A percentile compares a stretch with the other conserved stretches of the same genome.
Evolutionary conservation across 2,888 invertebrate species (phyloP).

Genomic region (Lasioglossum villosulum): DNA sequence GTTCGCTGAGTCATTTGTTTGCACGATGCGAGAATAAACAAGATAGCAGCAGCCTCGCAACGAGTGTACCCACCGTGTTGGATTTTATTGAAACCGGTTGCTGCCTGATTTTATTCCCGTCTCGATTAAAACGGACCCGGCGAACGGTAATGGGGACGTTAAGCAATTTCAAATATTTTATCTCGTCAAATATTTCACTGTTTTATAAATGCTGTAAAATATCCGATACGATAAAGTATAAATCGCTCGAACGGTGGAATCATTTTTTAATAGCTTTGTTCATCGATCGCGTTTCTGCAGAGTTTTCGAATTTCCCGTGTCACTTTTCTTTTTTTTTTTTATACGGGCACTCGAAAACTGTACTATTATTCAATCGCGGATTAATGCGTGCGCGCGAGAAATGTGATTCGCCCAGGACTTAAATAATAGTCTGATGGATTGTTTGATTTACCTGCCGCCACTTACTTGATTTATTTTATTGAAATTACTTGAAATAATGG

Average conservation of each 20-base stretch:
- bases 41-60: slow-evolving; percentile 6
- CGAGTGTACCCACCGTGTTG: not conserved
- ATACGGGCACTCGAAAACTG: not conserved
- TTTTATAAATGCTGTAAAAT: not conserved
- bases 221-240: not conserved
- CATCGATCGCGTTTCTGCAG: not conserved
- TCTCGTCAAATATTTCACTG: not conserved
- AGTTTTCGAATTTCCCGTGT: not conserved
- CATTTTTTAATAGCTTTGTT: slow-evolving; percentile 17
- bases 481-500: not conserved
- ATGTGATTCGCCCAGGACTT: not conserved
- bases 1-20: slow-evolving; percentile 43
- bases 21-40: slow-evolving; percentile 34
- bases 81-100: not conserved
- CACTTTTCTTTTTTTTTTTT: slow-evolving; percentile 22
- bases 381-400: not conserved
- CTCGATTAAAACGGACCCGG: not conserved
- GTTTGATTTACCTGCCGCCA: not conserved
- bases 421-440: not conserved
- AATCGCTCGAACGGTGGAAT: not conserved
- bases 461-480: not conserved
- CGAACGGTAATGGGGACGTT: not conserved
- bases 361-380: slow-evolving; percentile 14
- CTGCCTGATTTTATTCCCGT: not conserved
- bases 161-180: not conserved